These are phyloP conservation scores for Pipistrellus kuhlii DNA, from an alignment of 2,797 vertebrate species.

Conservation along the genomic window DNA sequence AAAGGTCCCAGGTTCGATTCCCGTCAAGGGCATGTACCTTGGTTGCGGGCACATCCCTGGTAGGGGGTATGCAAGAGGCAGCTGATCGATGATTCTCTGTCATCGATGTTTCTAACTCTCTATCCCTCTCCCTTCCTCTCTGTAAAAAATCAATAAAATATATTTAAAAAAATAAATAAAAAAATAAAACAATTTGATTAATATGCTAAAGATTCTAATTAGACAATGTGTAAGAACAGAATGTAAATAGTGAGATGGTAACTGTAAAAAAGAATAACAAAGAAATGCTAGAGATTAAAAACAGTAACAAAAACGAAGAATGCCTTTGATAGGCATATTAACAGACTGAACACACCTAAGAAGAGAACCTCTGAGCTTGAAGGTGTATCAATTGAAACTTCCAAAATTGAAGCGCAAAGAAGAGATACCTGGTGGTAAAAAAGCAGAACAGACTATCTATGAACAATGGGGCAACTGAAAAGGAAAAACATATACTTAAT, in stretches of 20 bases:
- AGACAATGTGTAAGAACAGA: background rate
- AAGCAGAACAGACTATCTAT: background rate
- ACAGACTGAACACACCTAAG: background rate
- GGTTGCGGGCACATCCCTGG: too few relatives aligned
- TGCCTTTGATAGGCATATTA: background rate
- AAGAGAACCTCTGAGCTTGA: background rate
- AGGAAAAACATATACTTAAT: background rate
- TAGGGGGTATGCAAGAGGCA: too few relatives aligned
- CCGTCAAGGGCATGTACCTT: too few relatives aligned
- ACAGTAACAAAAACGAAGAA: background rate
- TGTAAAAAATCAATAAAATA: too few relatives aligned
- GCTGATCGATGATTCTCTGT: too few relatives aligned
- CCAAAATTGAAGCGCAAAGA: background rate
- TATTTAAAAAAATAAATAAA: too few relatives aligned
- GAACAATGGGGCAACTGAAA: background rate
- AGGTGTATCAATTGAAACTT: background rate
- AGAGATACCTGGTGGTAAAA: background rate
- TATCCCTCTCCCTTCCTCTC: too few relatives aligned
- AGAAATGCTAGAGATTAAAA: background rate
- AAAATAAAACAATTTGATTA: background rate
- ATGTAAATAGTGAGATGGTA: background rate
- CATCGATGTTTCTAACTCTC: too few relatives aligned
- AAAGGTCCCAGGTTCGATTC: too few relatives aligned
- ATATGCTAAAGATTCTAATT: background rate
- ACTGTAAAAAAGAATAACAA: background rate